These are phyloP conservation scores for Diprion similis DNA, from an alignment of 1,140 invertebrate species.

Conservation along the genomic window DNA sequence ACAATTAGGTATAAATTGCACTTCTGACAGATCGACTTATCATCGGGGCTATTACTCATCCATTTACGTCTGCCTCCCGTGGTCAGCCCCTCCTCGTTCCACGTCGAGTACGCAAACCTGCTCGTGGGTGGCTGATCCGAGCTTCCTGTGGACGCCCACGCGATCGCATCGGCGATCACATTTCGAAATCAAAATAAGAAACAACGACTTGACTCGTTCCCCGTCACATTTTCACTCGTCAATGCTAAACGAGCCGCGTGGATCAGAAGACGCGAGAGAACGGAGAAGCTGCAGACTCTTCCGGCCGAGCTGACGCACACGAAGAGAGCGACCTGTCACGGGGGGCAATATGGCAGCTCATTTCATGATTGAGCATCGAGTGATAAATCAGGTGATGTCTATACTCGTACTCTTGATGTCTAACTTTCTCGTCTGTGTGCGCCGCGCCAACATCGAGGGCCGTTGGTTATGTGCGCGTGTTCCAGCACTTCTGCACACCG, in stretches of 20 bases:
- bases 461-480: slow-evolving; percentile 11
- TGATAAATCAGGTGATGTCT: slow-evolving; percentile 37
- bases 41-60: slow-evolving; percentile 32
- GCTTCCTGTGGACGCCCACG: no score
- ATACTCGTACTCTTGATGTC: slow-evolving; percentile 31
- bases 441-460: slow-evolving; percentile 21
- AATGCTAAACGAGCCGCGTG: no score
- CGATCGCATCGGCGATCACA: no score
- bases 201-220: no score
- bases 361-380: slow-evolving; percentile 36
- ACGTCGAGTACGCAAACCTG: no score
- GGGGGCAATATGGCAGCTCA: slow-evolving; percentile 33
- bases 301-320: not conserved
- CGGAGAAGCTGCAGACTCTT: no score
- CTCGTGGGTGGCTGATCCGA: no score
- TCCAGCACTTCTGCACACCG: not conserved
- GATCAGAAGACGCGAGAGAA: no score
- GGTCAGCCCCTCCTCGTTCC: slow-evolving; percentile 12
- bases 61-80: slow-evolving; percentile 19
- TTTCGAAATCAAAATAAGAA: no score
- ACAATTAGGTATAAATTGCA: slow-evolving; percentile 34
- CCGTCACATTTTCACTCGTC: no score
- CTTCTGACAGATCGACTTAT: slow-evolving; percentile 33
- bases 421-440: slow-evolving; percentile 28
- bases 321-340: not conserved